phyloP scores from a whole-genome alignment of 2,888 invertebrate genomes.

The Coenonympha glycerion region DNA sequence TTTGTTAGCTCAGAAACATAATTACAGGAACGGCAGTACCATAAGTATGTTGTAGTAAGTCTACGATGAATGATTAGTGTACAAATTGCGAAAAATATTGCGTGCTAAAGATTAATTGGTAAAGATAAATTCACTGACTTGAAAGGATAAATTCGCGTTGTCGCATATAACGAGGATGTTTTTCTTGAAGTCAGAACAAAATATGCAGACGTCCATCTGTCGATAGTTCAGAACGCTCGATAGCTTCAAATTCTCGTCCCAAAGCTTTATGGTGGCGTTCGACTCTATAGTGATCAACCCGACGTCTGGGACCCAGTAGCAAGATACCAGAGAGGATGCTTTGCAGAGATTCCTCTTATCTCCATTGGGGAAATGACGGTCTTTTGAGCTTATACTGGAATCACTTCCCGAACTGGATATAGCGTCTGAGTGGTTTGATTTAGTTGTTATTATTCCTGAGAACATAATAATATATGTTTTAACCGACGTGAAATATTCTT shows the following conservation, averaged over 20 bases:
- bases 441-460: constrained; percentile 41
- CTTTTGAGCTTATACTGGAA: constrained; percentile 45
- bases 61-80: too few species aligned
- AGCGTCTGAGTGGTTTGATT: constrained; percentile 34
- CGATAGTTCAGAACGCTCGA: constrained; percentile 50
- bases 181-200: constrained; percentile 52
- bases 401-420: constrained; percentile 54
- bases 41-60: too few species aligned
- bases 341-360: constrained; percentile 45
- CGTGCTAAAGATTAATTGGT: background rate
- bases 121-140: constrained; percentile 39
- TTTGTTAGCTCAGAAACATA: too few species aligned
- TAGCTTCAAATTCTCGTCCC: constrained; percentile 49
- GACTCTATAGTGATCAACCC: constrained; percentile 59
- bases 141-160: constrained; percentile 50
- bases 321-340: constrained; percentile 46
- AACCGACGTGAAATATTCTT: too few species aligned
- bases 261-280: constrained; percentile 60
- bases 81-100: too few species aligned
- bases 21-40: too few species aligned
- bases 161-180: constrained; percentile 60
- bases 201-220: constrained; percentile 49
- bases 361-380: constrained; percentile 44
- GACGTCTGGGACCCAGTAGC: constrained; percentile 49
- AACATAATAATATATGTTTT: too few species aligned